Percentiles rank a stretch among this genome's conserved stretches.
These are phyloP conservation scores for Drosophila maculinotata DNA, from an alignment of 2,888 invertebrate genomes.

Conservation along the genomic window DNA sequence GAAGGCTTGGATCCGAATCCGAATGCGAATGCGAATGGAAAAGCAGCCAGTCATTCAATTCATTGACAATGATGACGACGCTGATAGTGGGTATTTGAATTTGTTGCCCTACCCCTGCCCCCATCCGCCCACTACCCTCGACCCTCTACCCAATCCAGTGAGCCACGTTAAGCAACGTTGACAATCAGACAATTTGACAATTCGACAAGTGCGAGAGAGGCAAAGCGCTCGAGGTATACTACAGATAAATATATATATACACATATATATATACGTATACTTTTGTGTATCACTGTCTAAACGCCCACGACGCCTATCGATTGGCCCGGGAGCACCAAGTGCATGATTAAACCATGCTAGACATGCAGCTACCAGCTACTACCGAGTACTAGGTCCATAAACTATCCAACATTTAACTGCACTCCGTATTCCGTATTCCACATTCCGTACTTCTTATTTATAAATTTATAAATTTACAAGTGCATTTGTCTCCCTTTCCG, in stretches of 20 bases:
- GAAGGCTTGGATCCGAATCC: too few species aligned
- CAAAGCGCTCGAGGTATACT: conserved; percentile 23
- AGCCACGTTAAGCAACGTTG: conserved; percentile 59
- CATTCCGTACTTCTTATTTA: conserved; percentile 6
- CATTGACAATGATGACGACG: conserved; percentile 78
- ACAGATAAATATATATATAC: neutral
- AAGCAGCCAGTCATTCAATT: conserved; percentile 71
- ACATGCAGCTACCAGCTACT: conserved; percentile 55
- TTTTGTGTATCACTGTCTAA: conserved; percentile 18
- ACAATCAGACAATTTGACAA: conserved; percentile 79
- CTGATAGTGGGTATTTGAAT: conserved; percentile 71
- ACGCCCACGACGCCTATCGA: conserved; percentile 49
- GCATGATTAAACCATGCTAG: conserved; percentile 70
- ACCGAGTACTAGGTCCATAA: conserved; percentile 49
- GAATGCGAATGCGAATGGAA: conserved; percentile 37
- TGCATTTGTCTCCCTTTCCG: too few species aligned
- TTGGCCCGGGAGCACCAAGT: conserved; percentile 31
- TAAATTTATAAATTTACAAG: conserved; percentile 23
- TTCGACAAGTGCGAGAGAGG: conserved; percentile 72
- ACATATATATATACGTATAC: conserved; percentile 9
- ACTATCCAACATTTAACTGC: conserved; percentile 44
- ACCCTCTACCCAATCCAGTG: conserved; percentile 9
- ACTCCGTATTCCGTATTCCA: neutral
- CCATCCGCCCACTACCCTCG: neutral
- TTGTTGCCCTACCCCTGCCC: conserved; percentile 5